Conservation (phyloP, 2,113 vertebrate species). For the Mohoua ochrocephala region DNA sequence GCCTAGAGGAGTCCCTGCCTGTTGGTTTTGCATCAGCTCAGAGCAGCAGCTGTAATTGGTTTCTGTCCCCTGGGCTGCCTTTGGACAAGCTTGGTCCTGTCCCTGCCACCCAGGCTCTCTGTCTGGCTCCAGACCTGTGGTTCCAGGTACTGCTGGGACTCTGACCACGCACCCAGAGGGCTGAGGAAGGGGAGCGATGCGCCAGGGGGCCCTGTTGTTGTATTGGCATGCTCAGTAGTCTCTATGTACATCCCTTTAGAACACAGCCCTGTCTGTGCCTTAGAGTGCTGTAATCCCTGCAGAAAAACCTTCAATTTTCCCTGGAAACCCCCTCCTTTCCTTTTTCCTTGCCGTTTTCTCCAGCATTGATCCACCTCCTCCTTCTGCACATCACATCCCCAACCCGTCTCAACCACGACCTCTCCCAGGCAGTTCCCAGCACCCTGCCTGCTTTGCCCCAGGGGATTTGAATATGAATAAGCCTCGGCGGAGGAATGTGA, state of each 20-base stretch:
- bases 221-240: background rate
- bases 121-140: background rate
- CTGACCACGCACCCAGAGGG: background rate
- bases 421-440: background rate
- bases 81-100: background rate
- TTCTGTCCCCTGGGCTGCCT: background rate
- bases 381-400: background rate
- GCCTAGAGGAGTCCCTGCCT: background rate
- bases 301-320: background rate
- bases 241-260: background rate
- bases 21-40: background rate
- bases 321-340: background rate
- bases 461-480: conserved; percentile 67
- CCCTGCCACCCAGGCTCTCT: background rate
- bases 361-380: background rate
- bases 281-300: background rate
- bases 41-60: background rate
- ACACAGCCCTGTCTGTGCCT: background rate
- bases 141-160: background rate
- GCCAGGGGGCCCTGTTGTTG: background rate
- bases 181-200: background rate
- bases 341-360: background rate
- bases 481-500: background rate
- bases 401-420: background rate
- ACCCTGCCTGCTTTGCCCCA: background rate